Conservation (phyloP, 1,140 invertebrate species). For the Drosophila dunni region DNA sequence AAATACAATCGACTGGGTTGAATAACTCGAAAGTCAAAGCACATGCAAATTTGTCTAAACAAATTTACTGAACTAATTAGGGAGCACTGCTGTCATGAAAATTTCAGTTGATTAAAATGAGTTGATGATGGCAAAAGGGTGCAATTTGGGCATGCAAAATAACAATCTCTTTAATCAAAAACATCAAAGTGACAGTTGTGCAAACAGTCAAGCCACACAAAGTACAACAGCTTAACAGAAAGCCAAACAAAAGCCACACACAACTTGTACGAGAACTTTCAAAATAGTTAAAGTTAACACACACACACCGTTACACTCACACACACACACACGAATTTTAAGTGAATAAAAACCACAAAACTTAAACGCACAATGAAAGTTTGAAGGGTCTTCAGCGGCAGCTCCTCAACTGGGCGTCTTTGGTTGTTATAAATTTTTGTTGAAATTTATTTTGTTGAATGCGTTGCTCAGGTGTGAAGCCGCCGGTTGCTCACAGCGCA, state of each 20-base stretch:
- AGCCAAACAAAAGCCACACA: slow-evolving; percentile 25
- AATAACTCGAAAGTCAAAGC: slow-evolving; percentile 10
- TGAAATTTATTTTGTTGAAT: slow-evolving; percentile 16
- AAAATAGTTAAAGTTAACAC: slow-evolving; percentile 39
- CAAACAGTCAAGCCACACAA: slow-evolving; percentile 47
- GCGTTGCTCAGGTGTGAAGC: slow-evolving; percentile 66
- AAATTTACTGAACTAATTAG: slow-evolving; percentile 20
- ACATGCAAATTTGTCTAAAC: slow-evolving; percentile 5
- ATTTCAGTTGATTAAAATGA: slow-evolving; percentile 7
- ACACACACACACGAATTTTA: slow-evolving; percentile 9
- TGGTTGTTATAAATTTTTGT: neutral
- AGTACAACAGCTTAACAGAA: slow-evolving; percentile 43
- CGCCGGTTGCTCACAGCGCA: slow-evolving; percentile 76
- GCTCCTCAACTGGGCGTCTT: slow-evolving; percentile 11
- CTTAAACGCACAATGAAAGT: slow-evolving; percentile 48
- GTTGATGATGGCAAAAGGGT: neutral
- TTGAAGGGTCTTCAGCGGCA: slow-evolving; percentile 29
- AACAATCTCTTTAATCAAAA: slow-evolving; percentile 59
- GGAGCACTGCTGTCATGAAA: slow-evolving; percentile 27
- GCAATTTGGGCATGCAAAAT: slow-evolving; percentile 5
- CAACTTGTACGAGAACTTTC: slow-evolving; percentile 17
- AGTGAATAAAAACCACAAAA: slow-evolving; percentile 30
- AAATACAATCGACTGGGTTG: neutral
- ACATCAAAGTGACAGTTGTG: slow-evolving; percentile 53
- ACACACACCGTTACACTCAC: slow-evolving; percentile 28